Base-by-base conservation (phyloP, 2,888 invertebrate species). In the Fabriciana adippe region DNA sequence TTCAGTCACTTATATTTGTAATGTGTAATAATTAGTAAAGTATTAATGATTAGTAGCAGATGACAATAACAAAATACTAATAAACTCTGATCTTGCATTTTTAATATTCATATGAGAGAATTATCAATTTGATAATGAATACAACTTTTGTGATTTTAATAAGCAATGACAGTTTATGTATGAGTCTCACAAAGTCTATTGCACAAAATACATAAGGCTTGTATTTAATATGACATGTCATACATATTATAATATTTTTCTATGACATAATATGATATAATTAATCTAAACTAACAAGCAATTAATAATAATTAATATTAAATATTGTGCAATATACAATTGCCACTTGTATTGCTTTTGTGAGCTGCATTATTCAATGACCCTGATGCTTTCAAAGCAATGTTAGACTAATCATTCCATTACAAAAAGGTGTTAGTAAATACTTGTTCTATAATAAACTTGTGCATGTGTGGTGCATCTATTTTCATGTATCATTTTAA, bases 391-490 rank as follows among this genome's bases (percentile, higher is more conserved):
- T 68, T 59, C n/a, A 48, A 60, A 64, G 64, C 64, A n/a, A 51
- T 68, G 54, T 68, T 68, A 68, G 48, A 48, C 13, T 55, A 64
- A 64, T 41, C 53, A 18, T 45, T 51, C 35, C 16, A 6, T n/a
- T 3, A 16, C 26, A 55, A 55, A 51, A 41, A 41, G 55, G 64
- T 64, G 50, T 57, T 11, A 50, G 55, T 14, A 18, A 41, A 54
- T 45, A 35, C 21, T n/a, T 57, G 41, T 53, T 14, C 31, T n/a
- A 55, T 54, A 56, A 54, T 41, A 54, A 47, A 55, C 13, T 18
- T 55, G 45, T 65, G 68, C 68, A 68, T 68, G 68, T 26, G 11
- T 61, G 60, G 65, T 68, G 60, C 48, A 48, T 59, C 26, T 59
- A 48, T 26, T 13, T 48, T 59, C n/a, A 59, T 59, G 47, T 59